These are phyloP conservation scores for Tetranychus piercei DNA, from an alignment of 2,888 invertebrate species.

Conservation along the genomic window DNA sequence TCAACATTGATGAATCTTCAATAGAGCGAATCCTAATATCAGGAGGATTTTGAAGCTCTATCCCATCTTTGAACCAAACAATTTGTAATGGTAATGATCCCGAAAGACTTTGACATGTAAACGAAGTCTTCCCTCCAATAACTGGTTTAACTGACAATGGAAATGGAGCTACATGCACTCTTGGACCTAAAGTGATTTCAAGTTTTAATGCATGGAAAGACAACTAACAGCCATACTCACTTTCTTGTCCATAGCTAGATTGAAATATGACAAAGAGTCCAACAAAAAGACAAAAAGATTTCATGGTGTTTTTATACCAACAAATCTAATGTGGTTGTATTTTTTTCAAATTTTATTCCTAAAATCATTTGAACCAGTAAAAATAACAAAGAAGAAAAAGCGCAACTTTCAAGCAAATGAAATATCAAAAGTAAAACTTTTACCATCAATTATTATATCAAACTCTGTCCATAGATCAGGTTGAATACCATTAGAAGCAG, in stretches of 20 bases:
- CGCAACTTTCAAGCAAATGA: too few relatives aligned
- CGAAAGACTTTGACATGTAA: neutral
- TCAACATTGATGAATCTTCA: constrained; percentile 20
- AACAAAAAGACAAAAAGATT: too few relatives aligned
- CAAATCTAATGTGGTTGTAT: too few relatives aligned
- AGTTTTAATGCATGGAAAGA: neutral
- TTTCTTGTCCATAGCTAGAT: neutral
- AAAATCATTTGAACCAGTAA: too few relatives aligned
- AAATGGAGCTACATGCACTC: neutral
- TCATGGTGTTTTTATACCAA: too few relatives aligned
- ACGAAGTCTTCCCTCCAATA: neutral
- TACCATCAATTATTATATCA: too few relatives aligned
- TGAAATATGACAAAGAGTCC: too few relatives aligned
- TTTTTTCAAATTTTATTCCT: too few relatives aligned
- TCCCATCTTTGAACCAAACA: neutral
- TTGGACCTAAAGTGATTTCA: neutral
- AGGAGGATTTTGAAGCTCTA: neutral
- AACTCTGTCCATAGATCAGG: too few relatives aligned
- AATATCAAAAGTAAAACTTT: too few relatives aligned
- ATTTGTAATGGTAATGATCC: neutral
- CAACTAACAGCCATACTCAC: neutral
- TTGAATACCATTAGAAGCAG: too few relatives aligned
- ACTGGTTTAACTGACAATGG: neutral
- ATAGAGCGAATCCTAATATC: constrained; percentile 22
- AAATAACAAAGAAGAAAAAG: too few relatives aligned